Conservation (phyloP, 92 coral and sea anemone species). For the Zoanthus solanderi region DNA sequence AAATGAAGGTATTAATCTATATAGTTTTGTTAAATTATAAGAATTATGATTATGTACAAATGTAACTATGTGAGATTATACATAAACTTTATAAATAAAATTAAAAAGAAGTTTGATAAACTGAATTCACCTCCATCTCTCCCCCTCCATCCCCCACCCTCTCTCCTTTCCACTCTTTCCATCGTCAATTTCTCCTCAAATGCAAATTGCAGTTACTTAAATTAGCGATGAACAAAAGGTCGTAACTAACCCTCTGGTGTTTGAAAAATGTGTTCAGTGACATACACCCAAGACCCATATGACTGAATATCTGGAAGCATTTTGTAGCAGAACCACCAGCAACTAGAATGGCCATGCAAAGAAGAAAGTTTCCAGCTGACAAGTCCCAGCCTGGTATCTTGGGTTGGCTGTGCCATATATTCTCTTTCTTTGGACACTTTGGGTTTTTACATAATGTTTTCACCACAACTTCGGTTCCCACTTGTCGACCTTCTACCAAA, state of each 20-base stretch:
- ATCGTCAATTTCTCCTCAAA: not conserved
- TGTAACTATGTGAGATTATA: no score
- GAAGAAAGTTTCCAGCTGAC: constrained; percentile 71
- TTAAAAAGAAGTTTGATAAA: no score
- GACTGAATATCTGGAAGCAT: constrained; percentile 62
- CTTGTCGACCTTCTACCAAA: constrained; percentile 53
- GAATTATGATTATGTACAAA: no score
- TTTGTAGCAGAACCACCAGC: constrained; percentile 71
- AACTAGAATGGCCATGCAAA: constrained; percentile 49
- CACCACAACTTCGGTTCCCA: constrained; percentile 62
- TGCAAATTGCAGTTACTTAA: not conserved
- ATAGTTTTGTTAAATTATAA: no score
- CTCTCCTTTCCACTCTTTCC: not conserved
- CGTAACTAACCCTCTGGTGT: constrained; percentile 61
- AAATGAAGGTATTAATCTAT: no score
- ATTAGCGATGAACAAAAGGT: no score
- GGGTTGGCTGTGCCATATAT: constrained; percentile 73
- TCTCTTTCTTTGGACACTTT: constrained; percentile 53
- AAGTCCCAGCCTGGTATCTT: constrained; percentile 51
- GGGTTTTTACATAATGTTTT: constrained; percentile 56
- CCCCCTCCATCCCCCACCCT: not conserved
- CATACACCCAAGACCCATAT: constrained; percentile 71
- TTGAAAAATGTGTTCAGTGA: constrained; percentile 67
- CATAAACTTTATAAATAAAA: no score
- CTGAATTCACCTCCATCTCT: no score